A percentile compares a stretch with the other conserved stretches of the same genome.
phyloP scores from a whole-genome alignment of 2,888 invertebrate species.

The Agrilus biguttatus region DNA sequence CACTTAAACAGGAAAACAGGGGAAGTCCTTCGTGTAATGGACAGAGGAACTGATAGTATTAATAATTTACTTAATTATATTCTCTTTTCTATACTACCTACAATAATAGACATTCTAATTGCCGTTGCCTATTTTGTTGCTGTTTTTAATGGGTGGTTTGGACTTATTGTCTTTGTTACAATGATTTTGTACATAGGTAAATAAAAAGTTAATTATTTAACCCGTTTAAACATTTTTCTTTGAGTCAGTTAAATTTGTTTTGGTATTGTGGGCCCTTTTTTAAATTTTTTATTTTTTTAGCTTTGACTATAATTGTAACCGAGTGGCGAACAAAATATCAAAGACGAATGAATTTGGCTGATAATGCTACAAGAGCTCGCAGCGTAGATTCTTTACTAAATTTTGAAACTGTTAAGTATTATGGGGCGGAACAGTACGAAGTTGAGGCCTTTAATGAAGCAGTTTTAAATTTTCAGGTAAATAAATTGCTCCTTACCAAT shows the following conservation, averaged over 20 bases:
- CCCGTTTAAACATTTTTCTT: too few relatives aligned
- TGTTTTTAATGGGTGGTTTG: constrained; percentile 88
- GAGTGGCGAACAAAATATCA: constrained; percentile 97
- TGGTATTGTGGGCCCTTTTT: neutral
- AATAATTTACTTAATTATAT: constrained; percentile 87
- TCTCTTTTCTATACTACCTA: constrained; percentile 85
- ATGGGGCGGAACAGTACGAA: constrained; percentile 88
- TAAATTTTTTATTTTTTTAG: constrained; percentile 34
- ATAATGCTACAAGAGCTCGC: constrained; percentile 81
- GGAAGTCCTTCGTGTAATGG: constrained; percentile 92
- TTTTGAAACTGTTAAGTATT: constrained; percentile 98
- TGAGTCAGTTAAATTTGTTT: too few relatives aligned
- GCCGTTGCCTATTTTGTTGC: constrained; percentile 81
- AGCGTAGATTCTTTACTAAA: constrained; percentile 94
- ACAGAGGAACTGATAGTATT: constrained; percentile 92
- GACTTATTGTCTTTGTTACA: constrained; percentile 83
- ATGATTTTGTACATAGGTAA: constrained; percentile 88
- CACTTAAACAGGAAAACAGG: constrained; percentile 92
- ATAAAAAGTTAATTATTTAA: constrained; percentile 21
- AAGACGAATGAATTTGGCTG: constrained; percentile 83
- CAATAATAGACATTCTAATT: constrained; percentile 80
- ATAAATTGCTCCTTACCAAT: neutral
- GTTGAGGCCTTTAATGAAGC: constrained; percentile 70
- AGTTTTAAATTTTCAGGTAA: constrained; percentile 72
- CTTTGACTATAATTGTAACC: constrained; percentile 75